Evolutionary conservation across 2,888 invertebrate genomes (phyloP), one percentile per base, ranked within the genome.

Genomic region (Scrobipalpa atriplicella): DNA sequence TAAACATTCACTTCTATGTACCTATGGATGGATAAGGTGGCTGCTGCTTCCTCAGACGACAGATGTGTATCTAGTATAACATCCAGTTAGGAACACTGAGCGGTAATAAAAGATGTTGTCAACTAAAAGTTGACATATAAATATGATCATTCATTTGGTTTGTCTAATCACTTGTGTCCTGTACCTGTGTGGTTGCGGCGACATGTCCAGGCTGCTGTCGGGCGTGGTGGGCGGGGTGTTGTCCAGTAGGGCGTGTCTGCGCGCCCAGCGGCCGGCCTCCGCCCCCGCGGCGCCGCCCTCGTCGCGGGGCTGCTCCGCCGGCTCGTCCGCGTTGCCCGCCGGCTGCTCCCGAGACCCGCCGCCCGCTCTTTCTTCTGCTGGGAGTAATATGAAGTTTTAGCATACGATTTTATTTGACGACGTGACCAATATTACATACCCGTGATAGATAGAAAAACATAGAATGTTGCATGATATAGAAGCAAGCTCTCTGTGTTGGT

Each of bases 211-310:
- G 69, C 94, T 95, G 81, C 96, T 96, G 78, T 96, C 97, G 1
- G 97, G 96, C 16, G 97, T 96, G 58, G 96, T 96, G 19, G 97
- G 96, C 60, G 97, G 96, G 70, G 97, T 96, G 87, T 96, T 96
- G 81, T 96, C 96, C 81, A 95, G 87, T 10, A 89, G 80, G 64
- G 86, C 81, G 68, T 87, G 88, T 6, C 86, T 78, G 18, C 90
- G 86, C 36, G 83, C 76, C 84, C 84, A 82, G 54, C 68, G 73
- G 60, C 54, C 72, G 7, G 62, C 68, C 51, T 65, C 71, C 68
- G 65, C 76, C 36, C 64, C 72, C 67, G 61, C 70, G 51, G 54
- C 67, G 64, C 66, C 62, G 64, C 66, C 67, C 69, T 29, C 66
- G 63, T 66, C 58, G 60, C 63, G 65, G 38, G 66, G 29, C 68